Evolutionary conservation across 2,888 invertebrate genomes (phyloP), one percentile per base, ranked within the genome.

Genomic region (Nymphalis polychloros): DNA sequence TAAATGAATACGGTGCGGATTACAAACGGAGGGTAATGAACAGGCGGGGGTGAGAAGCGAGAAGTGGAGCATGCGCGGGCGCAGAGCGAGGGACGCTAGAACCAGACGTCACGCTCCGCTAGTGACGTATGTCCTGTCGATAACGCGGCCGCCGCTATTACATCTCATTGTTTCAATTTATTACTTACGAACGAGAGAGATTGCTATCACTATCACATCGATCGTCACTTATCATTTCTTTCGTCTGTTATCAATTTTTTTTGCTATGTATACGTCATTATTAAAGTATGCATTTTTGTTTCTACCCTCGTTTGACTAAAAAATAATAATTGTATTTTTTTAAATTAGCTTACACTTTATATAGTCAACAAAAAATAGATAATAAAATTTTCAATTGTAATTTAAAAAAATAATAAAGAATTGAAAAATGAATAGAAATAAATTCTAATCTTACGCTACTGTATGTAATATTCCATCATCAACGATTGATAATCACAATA

Each of bases 371-470:
- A 23, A 23, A 23, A 27, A 53, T 23, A 27, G 8, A 41, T 19
- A 57, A 41, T 41, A 19, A 7, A 41, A 41, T n/a, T 17, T 27
- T 17, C 0, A 27, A 27, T 27, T 53, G 7, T 5, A 57, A 41
- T 35, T 41, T 17, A 5, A 19, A 57, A 41, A 23, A 10, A 63
- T 55, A 52, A 31, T 48, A 46, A 63, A 64, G 27, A 50, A 49
- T 65, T 52, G 31, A 69, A 53, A 59, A 64, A 64, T 63, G 53
- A 17, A 60, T 55, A 73, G 78, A 80, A 83, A 78, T 77, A 84
- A 80, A 79, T 81, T 84, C 80, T 84, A 86, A 81, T 89, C 92
- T 91, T 92, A 92, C 92, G 83, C 84, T 84, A 86, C 80, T 80
- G 81, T 81, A 78, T 80, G 86, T 80, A 81, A 85, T 84, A 89